phyloP scores from a whole-genome alignment of 2,113 vertebrate genomes.

The Charina bottae region DNA sequence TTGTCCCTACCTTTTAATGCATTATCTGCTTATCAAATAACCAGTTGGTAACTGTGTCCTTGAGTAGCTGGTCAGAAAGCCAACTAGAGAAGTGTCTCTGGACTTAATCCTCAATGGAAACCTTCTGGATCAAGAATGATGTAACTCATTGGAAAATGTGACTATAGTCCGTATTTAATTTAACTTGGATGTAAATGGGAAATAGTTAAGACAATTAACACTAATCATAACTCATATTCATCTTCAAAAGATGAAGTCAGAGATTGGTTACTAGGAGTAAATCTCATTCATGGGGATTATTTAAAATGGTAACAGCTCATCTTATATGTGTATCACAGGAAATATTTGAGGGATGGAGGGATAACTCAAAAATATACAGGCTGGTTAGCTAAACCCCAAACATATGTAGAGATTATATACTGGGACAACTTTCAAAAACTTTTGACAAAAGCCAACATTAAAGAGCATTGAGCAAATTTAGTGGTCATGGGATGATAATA shows the following conservation, averaged over 20 bases:
- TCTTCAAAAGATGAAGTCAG: not conserved
- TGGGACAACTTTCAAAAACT: not conserved
- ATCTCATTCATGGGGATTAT: not conserved
- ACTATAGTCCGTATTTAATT: not conserved
- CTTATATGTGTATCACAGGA: not conserved
- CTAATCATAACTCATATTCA: not conserved
- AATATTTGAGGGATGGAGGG: not conserved
- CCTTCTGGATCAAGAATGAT: not conserved
- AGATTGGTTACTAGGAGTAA: not conserved
- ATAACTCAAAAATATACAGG: not conserved
- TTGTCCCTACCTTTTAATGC: not conserved
- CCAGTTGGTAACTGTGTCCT: not conserved
- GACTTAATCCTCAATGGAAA: not conserved
- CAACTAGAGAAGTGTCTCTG: not conserved
- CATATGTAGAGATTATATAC: not conserved
- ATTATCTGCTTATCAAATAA: too few relatives aligned
- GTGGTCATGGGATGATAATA: not conserved
- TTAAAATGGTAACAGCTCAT: not conserved
- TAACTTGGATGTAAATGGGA: not conserved
- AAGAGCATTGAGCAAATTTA: not conserved
- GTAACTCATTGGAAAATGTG: not conserved
- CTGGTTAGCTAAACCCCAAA: not conserved
- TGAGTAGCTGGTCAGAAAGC: not conserved
- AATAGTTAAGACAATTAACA: not conserved
- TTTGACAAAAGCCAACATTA: not conserved